These are phyloP conservation scores for Lucilia cuprina DNA, from an alignment of 1,140 invertebrate species.

Conservation along the genomic window DNA sequence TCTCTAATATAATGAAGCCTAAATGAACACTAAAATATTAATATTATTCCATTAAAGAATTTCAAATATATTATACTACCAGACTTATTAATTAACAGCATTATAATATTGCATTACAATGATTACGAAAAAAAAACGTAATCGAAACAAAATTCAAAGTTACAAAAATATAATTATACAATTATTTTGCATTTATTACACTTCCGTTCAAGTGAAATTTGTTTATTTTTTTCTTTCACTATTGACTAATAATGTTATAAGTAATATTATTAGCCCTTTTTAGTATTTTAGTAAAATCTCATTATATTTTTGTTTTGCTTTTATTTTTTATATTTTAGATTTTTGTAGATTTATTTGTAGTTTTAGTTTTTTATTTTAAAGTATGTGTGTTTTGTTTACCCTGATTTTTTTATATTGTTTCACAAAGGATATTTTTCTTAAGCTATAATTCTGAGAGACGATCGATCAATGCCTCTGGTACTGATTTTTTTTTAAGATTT, in stretches of 20 bases:
- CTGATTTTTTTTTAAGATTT: background rate
- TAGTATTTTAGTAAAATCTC: background rate
- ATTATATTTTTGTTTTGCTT: too few relatives aligned
- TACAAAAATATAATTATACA: background rate
- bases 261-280: background rate
- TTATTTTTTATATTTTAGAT: too few relatives aligned
- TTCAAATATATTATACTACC: background rate
- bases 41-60: background rate
- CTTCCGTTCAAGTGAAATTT: too few relatives aligned
- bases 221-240: too few relatives aligned
- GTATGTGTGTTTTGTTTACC: background rate
- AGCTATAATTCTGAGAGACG: background rate
- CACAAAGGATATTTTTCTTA: background rate
- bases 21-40: background rate
- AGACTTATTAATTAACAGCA: background rate
- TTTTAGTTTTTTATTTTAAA: background rate
- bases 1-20: background rate
- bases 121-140: background rate
- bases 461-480: background rate
- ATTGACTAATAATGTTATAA: too few relatives aligned
- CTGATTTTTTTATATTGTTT: background rate
- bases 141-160: background rate
- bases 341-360: too few relatives aligned
- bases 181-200: background rate
- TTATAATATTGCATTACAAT: background rate